Percentiles rank a stretch among this genome's conserved stretches.
Conservation (phyloP, 1,140 invertebrate species). For the Brachionus calyciflorus region DNA sequence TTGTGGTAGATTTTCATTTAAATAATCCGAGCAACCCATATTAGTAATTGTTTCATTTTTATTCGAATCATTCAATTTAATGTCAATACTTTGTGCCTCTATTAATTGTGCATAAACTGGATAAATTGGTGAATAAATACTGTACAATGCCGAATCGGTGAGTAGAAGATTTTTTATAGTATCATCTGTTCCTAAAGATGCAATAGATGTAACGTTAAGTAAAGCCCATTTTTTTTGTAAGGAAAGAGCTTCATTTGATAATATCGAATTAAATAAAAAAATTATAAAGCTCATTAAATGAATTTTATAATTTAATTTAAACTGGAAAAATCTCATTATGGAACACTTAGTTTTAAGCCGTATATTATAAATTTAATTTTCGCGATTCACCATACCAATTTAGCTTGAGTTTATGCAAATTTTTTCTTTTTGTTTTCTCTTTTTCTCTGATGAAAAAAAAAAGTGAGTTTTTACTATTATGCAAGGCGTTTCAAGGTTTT, state of each 20-base stretch:
- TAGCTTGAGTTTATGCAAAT: too few species aligned
- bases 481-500: too few species aligned
- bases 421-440: too few species aligned
- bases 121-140: conserved; percentile 17
- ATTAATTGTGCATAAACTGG: conserved; percentile 3
- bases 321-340: too few species aligned
- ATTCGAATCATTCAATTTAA: background rate
- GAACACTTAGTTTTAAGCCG: too few species aligned
- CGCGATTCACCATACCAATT: too few species aligned
- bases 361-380: too few species aligned
- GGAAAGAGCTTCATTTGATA: background rate
- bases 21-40: conserved; percentile 10
- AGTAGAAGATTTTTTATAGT: background rate
- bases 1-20: background rate
- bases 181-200: background rate
- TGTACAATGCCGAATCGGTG: conserved; percentile 32
- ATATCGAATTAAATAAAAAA: background rate
- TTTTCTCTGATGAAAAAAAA: too few species aligned
- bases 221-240: conserved; percentile 20
- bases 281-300: background rate
- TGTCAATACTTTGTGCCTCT: background rate
- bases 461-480: too few species aligned
- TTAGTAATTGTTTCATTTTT: conserved; percentile 9
- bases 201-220: background rate
- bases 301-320: too few species aligned